phyloP scores from a whole-genome alignment of 35 echinoderm and acorn worm genomes.

The Heliocidaris tuberculata region DNA sequence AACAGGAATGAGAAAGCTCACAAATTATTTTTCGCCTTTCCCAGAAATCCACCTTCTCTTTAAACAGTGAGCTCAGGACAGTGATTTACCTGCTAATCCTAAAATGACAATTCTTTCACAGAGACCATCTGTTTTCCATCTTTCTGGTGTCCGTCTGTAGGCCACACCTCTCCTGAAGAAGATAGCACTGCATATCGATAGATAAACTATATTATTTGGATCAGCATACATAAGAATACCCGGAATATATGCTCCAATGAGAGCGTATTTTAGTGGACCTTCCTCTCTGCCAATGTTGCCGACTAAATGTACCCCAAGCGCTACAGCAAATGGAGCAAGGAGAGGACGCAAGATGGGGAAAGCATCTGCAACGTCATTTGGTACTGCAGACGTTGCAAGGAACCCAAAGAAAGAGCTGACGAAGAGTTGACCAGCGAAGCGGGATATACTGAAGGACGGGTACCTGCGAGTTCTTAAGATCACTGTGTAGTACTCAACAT shows the following conservation, averaged over 20 bases:
- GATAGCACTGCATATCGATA: constrained; percentile 60
- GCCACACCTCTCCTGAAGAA: constrained; percentile 59
- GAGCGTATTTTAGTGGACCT: constrained; percentile 53
- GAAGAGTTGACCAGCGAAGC: constrained; percentile 60
- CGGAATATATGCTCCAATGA: constrained; percentile 60
- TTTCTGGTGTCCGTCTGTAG: constrained; percentile 52
- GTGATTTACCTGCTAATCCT: constrained; percentile 62
- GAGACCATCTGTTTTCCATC: constrained; percentile 44
- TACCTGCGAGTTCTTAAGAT: constrained; percentile 49
- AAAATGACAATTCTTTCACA: constrained; percentile 71
- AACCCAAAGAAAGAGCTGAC: constrained; percentile 75
- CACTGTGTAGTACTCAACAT: constrained; percentile 55
- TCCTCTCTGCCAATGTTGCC: constrained; percentile 81
- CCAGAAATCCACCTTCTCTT: too few species aligned
- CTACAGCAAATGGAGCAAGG: constrained; percentile 70
- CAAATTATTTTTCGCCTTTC: too few species aligned
- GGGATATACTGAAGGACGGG: constrained; percentile 61
- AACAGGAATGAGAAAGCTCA: too few species aligned
- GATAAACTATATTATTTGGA: constrained; percentile 57
- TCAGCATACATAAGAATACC: constrained; percentile 39
- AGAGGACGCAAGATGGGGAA: constrained; percentile 39
- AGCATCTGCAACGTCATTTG: constrained; percentile 59
- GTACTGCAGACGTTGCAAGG: constrained; percentile 55
- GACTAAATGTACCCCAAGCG: constrained; percentile 73
- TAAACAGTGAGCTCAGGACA: too few species aligned